Base-by-base conservation (phyloP, 2,888 invertebrate genomes). In the Leucophenga maculata region DNA sequence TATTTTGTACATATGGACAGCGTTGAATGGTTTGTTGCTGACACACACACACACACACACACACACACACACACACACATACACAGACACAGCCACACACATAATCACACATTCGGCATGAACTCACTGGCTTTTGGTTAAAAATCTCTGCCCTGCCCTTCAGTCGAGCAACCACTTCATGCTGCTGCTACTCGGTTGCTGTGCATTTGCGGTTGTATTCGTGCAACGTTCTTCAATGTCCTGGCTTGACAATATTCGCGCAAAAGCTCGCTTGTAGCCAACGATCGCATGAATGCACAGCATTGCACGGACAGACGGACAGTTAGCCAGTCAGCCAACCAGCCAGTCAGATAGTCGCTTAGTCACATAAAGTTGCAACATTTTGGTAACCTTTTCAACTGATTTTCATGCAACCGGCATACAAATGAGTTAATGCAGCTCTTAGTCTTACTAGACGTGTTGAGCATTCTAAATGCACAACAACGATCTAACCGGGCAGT, bases 121-220 rank as follows among this genome's bases (percentile, higher is more conserved):
- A n/a, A n/a, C n/a, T n/a, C n/a, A n/a, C n/a, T n/a, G n/a, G n/a
- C n/a, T n/a, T n/a, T n/a, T n/a, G n/a, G n/a, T n/a, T n/a, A n/a
- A n/a, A n/a, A n/a, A n/a, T n/a, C 26, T 54, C 13, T 18, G 54
- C 13, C 8, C 20, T 55, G 16, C 22, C 22, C 13, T 55, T 54
- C 54, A 18, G 6, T 18, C 6, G 32, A 32, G 8, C 8, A 32
- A 32, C 32, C 32, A 32, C 32, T 32, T 32, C 1, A 2, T 55
- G 55, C 20, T 55, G 55, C 8, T 22, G 22, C 22, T 26, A 22
- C 14, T 9, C 52, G 9, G 64, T 72, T 75, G 72, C 73, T 78
- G 73, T 70, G 72, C 72, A 76, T 71, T 78, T 78, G 71, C 65
- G 73, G 70, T 57, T 70, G 39, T 39, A 39, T 11, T 6, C 11